Percentiles rank a stretch among this genome's conserved stretches.
These are phyloP conservation scores for Oncopodura yosiiana DNA, from an alignment of 1,140 invertebrate genomes.

Conservation along the genomic window DNA sequence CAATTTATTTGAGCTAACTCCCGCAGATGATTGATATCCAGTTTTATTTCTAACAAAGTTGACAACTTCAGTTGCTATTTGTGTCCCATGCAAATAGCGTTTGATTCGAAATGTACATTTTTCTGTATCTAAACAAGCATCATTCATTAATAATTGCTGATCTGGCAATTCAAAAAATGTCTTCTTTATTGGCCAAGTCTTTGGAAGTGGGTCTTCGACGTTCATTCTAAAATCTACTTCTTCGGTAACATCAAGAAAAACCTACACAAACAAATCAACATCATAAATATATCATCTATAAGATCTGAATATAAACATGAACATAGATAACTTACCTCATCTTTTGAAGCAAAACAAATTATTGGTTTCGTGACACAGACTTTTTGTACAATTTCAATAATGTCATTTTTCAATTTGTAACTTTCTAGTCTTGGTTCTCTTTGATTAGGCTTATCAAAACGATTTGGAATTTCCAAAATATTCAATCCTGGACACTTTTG, in stretches of 20 bases:
- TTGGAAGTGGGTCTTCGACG: neutral
- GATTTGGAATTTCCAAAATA: constrained; percentile 3
- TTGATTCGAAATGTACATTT: neutral
- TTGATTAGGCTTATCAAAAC: constrained; percentile 1
- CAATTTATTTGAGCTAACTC: neutral
- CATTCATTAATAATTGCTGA: neutral
- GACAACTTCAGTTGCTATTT: neutral
- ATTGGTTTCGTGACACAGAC: neutral
- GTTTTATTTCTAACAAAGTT: neutral
- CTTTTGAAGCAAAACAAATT: neutral
- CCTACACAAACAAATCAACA: too few relatives aligned
- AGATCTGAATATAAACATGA: too few relatives aligned
- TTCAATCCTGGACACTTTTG: neutral
- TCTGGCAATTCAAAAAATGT: neutral
- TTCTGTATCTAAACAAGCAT: neutral
- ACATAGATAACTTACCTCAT: too few relatives aligned
- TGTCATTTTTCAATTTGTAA: neutral
- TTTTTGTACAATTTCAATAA: neutral
- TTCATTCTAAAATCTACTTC: neutral
- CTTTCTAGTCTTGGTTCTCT: neutral
- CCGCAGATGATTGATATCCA: constrained; percentile 2
- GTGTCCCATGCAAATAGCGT: neutral
- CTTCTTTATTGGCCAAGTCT: too few relatives aligned
- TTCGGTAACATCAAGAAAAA: neutral
- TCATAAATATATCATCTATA: too few relatives aligned